Evolutionary conservation across 2,113 vertebrate genomes (phyloP).

Genomic region (Heteronetta atricapilla): DNA sequence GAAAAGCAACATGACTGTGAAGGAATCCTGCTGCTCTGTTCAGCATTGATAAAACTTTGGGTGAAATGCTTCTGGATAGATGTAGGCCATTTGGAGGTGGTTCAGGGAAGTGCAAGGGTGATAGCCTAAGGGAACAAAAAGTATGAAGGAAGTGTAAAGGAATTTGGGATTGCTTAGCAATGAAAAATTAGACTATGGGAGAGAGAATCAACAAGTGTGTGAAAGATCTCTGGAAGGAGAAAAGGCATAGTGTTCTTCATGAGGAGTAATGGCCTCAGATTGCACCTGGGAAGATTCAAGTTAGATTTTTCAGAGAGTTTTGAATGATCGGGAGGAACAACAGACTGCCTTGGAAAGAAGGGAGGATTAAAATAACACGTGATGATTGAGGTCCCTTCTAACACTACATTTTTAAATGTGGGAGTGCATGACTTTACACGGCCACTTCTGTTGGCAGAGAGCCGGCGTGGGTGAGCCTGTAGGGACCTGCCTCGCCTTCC

Average conservation of each 20-base stretch:
- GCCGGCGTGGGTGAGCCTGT: background rate
- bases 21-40: background rate
- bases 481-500: background rate
- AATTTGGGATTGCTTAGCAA: background rate
- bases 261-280: background rate
- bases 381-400: background rate
- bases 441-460: background rate
- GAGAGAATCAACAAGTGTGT: too few relatives aligned
- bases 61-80: background rate
- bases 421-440: background rate
- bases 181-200: background rate
- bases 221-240: background rate
- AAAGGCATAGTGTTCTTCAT: background rate
- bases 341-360: background rate
- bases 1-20: background rate
- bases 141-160: too few relatives aligned
- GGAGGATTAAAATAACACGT: background rate
- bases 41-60: background rate
- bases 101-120: background rate
- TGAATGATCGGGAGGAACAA: background rate
- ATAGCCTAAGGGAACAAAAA: background rate
- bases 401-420: background rate
- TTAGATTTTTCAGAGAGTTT: background rate
- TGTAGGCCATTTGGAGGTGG: background rate
- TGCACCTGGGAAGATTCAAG: background rate